Percentiles rank a stretch among this genome's conserved stretches.
Evolutionary conservation across 2,797 vertebrate species (phyloP).

Genomic region (Cheirogaleus major): DNA sequence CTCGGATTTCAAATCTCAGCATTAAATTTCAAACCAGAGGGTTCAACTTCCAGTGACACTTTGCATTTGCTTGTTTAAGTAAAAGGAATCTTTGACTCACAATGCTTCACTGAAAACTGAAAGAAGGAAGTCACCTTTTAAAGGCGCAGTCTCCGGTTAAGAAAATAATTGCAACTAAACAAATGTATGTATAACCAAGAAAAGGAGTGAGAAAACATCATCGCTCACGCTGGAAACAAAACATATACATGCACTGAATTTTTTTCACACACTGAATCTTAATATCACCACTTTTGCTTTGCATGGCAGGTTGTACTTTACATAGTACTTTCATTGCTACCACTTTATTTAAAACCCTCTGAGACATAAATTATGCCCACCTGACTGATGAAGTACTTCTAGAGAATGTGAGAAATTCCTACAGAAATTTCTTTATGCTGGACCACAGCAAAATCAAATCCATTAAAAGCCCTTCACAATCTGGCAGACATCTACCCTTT

Average conservation of each 20-base stretch:
- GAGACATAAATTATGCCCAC: constrained; percentile 9
- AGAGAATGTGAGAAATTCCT: not conserved
- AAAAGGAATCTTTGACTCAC: constrained; percentile 48
- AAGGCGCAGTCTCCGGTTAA: not conserved
- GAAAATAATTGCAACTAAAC: constrained; percentile 43
- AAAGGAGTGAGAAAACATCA: not conserved
- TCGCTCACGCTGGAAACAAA: not conserved
- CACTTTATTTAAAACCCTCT: constrained; percentile 40
- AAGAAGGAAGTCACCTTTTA: constrained; percentile 61
- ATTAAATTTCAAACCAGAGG: constrained; percentile 66
- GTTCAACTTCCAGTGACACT: constrained; percentile 51
- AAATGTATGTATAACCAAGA: constrained; percentile 16
- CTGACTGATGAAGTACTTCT: constrained; percentile 9
- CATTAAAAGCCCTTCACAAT: constrained; percentile 30
- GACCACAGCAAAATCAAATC: not conserved
- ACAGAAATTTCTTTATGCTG: constrained; percentile 31
- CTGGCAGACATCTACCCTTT: not conserved
- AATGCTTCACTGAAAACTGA: constrained; percentile 46
- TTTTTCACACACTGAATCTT: not conserved
- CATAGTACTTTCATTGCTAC: constrained; percentile 27
- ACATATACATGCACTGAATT: not conserved
- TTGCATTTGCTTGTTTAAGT: constrained; percentile 58
- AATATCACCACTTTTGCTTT: not conserved
- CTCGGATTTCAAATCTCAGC: constrained; percentile 59
- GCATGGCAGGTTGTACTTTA: not conserved